These are phyloP conservation scores for Perizoma affinitatum DNA, from an alignment of 2,888 invertebrate species.

Conservation along the genomic window DNA sequence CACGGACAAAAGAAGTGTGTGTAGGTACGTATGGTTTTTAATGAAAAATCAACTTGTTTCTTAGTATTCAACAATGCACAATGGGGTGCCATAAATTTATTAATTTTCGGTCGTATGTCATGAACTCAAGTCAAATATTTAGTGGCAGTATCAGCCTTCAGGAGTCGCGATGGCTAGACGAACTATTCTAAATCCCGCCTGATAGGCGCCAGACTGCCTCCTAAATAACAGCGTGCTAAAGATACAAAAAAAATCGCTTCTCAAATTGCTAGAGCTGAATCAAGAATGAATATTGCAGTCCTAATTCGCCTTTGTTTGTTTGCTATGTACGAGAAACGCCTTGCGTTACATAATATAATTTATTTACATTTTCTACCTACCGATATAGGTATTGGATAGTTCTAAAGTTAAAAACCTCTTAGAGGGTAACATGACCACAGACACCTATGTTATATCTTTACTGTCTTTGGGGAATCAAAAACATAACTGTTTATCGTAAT, in stretches of 20 bases:
- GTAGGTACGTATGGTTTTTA: no score
- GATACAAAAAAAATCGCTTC: conserved; percentile 13
- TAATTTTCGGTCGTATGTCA: background rate
- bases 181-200: conserved; percentile 23
- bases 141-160: conserved; percentile 12
- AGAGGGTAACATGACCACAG: no score
- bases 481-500: no score
- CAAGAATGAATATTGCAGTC: conserved; percentile 1
- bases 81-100: no score
- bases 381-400: no score
- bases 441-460: no score
- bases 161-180: conserved; percentile 34
- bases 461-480: no score
- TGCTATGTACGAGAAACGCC: background rate
- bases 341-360: no score
- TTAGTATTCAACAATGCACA: no score
- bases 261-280: conserved; percentile 7
- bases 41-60: no score
- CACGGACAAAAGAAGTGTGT: background rate
- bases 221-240: conserved; percentile 13
- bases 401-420: no score
- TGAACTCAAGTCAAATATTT: conserved; percentile 8
- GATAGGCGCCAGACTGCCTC: conserved; percentile 31
- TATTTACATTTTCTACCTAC: no score
- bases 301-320: background rate